Base-by-base conservation (phyloP, 2,888 invertebrate species). In the Opisthograptis luteolata region DNA sequence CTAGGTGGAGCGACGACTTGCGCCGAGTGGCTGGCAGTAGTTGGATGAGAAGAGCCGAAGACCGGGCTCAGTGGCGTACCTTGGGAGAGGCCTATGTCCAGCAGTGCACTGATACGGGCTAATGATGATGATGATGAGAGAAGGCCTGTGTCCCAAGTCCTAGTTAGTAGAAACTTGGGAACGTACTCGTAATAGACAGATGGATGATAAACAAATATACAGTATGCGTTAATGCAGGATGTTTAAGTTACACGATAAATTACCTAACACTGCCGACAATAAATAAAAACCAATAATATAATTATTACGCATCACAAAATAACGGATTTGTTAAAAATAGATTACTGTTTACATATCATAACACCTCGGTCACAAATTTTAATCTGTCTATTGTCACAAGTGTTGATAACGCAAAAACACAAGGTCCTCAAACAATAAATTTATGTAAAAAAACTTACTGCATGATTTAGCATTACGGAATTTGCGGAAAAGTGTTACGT, bases 261-360 rank as follows among this genome's bases (percentile, higher is more conserved):
- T n/a, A n/a, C n/a, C n/a, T n/a, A n/a, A n/a, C n/a, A 10, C 6
- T 19, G 19, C 12, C 4, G 27, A 28, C 6, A 22, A 45, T 22
- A 36, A 10, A 39, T 34, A 19, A 14, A 2, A 19, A 19, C 2
- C 27, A 19, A 9, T 36, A 20, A 9, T 10, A 39, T 7, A 35
- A 41, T 34, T 14, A 37, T 30, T 17, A 17, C 2, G 12, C 5
- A 36, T 45, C 17, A 19, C 19, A 19, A 4, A 9, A 13, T 48
- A 47, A 44, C 37, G 40, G 47, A 52, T 55, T 49, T 36, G 30
- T 47, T 56, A 53, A 49, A 58, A 61, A 55, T 55, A 59, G 56
- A 46, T 44, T 34, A 4, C 19, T 44, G 40, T 56, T 58, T 46
- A 58, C 56, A 52, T 47, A 58, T 36, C 34, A 13, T 41, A 49